Conservation (phyloP, 2,797 vertebrate species). For the Amphiprion clarkii region DNA sequence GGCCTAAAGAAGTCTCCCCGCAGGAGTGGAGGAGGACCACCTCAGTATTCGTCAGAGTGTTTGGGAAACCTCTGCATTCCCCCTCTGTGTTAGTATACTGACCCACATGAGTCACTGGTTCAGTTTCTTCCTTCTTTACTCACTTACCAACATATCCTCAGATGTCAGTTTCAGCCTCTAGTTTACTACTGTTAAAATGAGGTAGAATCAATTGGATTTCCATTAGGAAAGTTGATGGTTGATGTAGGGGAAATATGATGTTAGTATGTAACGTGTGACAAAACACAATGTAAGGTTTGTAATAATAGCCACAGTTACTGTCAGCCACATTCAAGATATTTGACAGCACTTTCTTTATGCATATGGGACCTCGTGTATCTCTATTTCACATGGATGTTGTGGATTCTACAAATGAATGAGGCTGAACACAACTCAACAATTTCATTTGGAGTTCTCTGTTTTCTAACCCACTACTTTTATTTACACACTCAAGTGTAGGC, state of each 20-base stretch:
- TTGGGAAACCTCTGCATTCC: conserved; percentile 36
- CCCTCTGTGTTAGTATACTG: conserved; percentile 23
- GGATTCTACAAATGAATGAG: too few relatives aligned
- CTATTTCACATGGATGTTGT: too few relatives aligned
- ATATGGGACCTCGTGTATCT: background rate
- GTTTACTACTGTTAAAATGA: conserved; percentile 26
- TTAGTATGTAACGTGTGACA: background rate
- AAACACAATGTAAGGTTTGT: background rate
- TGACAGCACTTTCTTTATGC: conserved; percentile 4
- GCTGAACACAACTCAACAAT: too few relatives aligned
- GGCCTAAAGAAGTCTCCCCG: conserved; percentile 76
- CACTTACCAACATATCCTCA: conserved; percentile 5
- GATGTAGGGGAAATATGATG: background rate
- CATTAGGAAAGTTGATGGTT: background rate
- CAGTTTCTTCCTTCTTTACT: conserved; percentile 15
- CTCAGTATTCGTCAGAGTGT: conserved; percentile 50
- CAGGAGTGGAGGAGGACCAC: conserved; percentile 73
- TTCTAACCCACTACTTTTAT: too few relatives aligned
- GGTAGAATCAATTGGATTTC: background rate
- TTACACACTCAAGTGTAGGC: too few relatives aligned
- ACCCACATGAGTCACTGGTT: conserved; percentile 42
- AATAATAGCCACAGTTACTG: too few relatives aligned
- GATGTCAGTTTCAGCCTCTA: background rate
- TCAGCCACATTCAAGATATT: background rate
- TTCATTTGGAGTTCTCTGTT: too few relatives aligned